Percentiles rank a stretch among this genome's conserved stretches.
Evolutionary conservation across 2,113 vertebrate species (phyloP).

Genomic region (Pterophyllum scalare): DNA sequence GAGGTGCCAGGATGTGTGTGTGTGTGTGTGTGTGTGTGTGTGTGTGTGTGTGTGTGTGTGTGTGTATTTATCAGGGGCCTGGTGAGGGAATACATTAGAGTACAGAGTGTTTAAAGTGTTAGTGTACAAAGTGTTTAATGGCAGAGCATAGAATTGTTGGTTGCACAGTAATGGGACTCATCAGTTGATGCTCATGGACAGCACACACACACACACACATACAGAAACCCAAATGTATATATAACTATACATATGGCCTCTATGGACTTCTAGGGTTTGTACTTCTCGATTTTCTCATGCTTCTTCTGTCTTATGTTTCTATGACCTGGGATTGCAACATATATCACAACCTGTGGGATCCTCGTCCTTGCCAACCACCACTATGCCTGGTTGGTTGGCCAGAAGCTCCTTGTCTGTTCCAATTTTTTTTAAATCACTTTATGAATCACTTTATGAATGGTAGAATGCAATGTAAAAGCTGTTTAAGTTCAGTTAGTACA

Average conservation of each 20-base stretch:
- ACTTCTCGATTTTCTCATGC: too few species aligned
- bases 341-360: too few species aligned
- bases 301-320: too few species aligned
- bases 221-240: neutral
- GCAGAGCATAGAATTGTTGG: neutral
- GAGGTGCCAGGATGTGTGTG: neutral
- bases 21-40: neutral
- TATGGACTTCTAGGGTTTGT: too few species aligned
- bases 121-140: slow-evolving; percentile 4
- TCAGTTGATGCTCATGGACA: neutral
- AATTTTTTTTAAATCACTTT: too few species aligned
- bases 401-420: too few species aligned
- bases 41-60: neutral
- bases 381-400: too few species aligned
- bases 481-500: too few species aligned
- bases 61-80: neutral
- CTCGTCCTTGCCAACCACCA: too few species aligned
- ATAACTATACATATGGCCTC: neutral
- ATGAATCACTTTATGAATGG: too few species aligned
- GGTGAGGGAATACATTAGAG: slow-evolving; percentile 27
- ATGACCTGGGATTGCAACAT: too few species aligned
- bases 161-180: slow-evolving; percentile 13
- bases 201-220: neutral
- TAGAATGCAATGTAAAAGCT: too few species aligned
- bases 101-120: neutral